Conservation (phyloP, 2,797 vertebrate genomes). For the Acanthis flammea region DNA sequence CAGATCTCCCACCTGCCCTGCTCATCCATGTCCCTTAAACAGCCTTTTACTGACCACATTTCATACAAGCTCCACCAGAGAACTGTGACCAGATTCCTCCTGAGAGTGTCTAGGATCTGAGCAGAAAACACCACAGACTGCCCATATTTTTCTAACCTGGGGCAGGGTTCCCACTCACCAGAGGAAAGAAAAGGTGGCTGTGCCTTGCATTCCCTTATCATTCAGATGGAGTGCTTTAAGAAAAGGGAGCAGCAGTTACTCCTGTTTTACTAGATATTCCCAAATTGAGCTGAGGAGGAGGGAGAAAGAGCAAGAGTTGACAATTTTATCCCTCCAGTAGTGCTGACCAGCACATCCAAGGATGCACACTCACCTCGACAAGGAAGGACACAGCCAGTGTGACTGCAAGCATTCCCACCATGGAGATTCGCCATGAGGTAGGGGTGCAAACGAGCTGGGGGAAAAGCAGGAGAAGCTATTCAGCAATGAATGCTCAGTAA, state of each 20-base stretch:
- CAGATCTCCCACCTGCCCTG: background rate
- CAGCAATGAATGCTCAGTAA: background rate
- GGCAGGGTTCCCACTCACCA: background rate
- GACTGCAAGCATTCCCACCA: conserved; percentile 73
- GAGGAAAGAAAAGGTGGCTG: background rate
- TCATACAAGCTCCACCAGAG: background rate
- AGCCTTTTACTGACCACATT: background rate
- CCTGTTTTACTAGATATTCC: background rate
- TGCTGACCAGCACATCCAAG: background rate
- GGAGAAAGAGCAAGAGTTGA: background rate
- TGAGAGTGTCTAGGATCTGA: background rate
- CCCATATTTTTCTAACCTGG: background rate
- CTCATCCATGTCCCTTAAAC: background rate
- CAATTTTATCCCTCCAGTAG: background rate
- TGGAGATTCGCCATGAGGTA: conserved; percentile 68
- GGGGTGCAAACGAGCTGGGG: conserved; percentile 77
- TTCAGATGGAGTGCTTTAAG: background rate
- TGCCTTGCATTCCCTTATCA: background rate
- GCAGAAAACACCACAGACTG: background rate
- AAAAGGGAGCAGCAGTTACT: background rate
- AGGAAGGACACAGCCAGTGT: conserved; percentile 69
- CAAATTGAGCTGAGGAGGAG: background rate
- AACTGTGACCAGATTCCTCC: background rate
- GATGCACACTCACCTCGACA: conserved; percentile 69
- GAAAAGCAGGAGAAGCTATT: background rate